Conservation (phyloP, 23 tunicate genomes). For the Trididemnum clinides region DNA sequence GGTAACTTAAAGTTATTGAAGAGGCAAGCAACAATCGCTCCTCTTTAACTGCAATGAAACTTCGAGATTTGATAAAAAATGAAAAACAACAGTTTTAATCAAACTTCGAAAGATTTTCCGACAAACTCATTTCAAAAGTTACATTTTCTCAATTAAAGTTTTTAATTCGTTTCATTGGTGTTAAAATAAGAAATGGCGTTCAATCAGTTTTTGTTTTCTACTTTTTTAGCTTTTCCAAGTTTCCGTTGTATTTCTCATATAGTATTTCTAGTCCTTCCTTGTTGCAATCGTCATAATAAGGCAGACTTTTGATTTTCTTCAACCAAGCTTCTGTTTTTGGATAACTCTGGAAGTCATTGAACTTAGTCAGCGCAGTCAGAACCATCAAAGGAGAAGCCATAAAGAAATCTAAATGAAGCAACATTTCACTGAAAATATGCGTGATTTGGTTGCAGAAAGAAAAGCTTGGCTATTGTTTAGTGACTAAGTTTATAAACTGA, state of each 20-base stretch:
- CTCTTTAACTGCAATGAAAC: too few species aligned
- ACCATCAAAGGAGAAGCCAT: background rate
- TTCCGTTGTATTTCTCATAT: background rate
- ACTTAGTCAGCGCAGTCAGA: background rate
- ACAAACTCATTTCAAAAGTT: too few species aligned
- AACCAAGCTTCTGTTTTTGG: background rate
- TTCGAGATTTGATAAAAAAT: too few species aligned
- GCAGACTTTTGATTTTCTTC: background rate
- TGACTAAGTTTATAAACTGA: too few species aligned
- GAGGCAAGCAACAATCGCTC: too few species aligned
- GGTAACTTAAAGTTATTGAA: too few species aligned
- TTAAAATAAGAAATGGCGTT: too few species aligned
- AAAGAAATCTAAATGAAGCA: background rate
- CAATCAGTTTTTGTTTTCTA: background rate
- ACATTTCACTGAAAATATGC: background rate
- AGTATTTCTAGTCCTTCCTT: background rate
- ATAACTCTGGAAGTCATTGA: background rate
- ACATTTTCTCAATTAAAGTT: too few species aligned
- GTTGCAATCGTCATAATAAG: background rate
- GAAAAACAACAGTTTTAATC: too few species aligned
- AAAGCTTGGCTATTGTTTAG: background rate
- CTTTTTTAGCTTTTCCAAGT: background rate
- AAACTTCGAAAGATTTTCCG: too few species aligned
- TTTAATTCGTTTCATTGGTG: too few species aligned
- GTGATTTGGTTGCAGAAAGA: background rate